phyloP scores from a whole-genome alignment of 2,888 invertebrate species.

The Agrilus cyanescens region DNA sequence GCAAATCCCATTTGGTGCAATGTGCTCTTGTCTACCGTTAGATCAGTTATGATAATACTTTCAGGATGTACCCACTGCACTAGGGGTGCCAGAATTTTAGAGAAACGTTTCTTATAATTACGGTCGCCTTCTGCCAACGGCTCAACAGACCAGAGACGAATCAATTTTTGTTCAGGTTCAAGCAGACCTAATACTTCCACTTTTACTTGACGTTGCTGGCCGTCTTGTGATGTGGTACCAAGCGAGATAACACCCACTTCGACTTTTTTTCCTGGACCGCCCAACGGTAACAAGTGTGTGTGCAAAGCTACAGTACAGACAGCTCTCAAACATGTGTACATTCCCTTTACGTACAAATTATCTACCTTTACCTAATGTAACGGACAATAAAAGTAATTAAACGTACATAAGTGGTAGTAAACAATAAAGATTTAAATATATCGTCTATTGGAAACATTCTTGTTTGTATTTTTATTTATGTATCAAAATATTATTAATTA shows the following conservation, averaged over 20 bases:
- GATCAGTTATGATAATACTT: slow-evolving; percentile 67
- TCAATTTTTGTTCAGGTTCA: slow-evolving; percentile 58
- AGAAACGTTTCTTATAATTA: slow-evolving; percentile 66
- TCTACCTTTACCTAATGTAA: slow-evolving; percentile 51
- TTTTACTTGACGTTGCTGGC: slow-evolving; percentile 56
- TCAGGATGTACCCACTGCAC: slow-evolving; percentile 67
- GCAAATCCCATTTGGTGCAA: slow-evolving; percentile 68
- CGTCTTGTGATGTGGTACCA: slow-evolving; percentile 71
- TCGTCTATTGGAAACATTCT: background rate
- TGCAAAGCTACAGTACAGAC: slow-evolving; percentile 71
- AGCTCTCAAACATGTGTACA: slow-evolving; percentile 62
- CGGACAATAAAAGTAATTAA: too few relatives aligned
- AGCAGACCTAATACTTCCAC: slow-evolving; percentile 79
- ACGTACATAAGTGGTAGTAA: too few relatives aligned
- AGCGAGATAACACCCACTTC: slow-evolving; percentile 77
- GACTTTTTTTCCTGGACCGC: slow-evolving; percentile 58
- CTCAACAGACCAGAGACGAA: slow-evolving; percentile 72
- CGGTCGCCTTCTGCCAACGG: slow-evolving; percentile 67
- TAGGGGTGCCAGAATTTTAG: slow-evolving; percentile 71
- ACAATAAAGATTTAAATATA: too few relatives aligned
- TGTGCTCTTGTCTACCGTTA: slow-evolving; percentile 72
- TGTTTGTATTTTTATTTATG: background rate
- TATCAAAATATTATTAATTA: slow-evolving; percentile 38
- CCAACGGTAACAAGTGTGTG: slow-evolving; percentile 60
- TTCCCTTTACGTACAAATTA: slow-evolving; percentile 52